Evolutionary conservation across 2,888 invertebrate species (phyloP), one percentile per base, ranked within the genome.

Genomic region (Harpagoxenus sublaevis): DNA sequence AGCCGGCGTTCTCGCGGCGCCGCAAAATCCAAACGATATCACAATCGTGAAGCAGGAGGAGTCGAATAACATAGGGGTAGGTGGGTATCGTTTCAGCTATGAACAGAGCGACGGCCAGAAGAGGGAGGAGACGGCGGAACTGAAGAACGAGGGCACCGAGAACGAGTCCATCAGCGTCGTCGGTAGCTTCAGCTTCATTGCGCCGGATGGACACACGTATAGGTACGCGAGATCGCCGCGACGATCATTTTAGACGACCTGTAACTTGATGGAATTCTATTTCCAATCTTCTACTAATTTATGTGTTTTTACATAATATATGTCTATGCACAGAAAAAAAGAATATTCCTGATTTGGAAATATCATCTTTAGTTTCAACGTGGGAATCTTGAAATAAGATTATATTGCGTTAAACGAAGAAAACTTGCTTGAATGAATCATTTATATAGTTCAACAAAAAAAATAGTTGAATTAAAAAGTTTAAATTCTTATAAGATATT

Each of bases 81-180:
- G 94, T 57, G 94, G 94, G 68, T 95, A 95, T 86, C 94, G 93
- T 85, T 95, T 93, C 88, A 94, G 94, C 82, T 95, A 94, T 85
- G 95, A 94, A 86, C 95, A 94, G 73, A 95, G 95, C 87, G 95
- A 95, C 73, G 95, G 95, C 0, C 95, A 95, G 70, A 94, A 93
- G 66, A 92, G 94, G 73, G 95, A 95, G 70, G 95, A 95, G 87
- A 95, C 95, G 10, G 95, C 94, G 2, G 94, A 95, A 71, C 83
- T 95, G 45, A 92, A 92, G 79, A 94, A 95, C 84, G 93, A 93
- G 68, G 95, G 95, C 48, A 94, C 95, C 5, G 95, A 95, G 3
- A 92, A 95, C 82, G 95, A 95, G 82, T 89, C 91, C 2, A 91
- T 95, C 75, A 93, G 92, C 53, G 93, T 95, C 81, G 92, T 89